phyloP scores from a whole-genome alignment of 2,113 vertebrate species.

The Cettia cetti region DNA sequence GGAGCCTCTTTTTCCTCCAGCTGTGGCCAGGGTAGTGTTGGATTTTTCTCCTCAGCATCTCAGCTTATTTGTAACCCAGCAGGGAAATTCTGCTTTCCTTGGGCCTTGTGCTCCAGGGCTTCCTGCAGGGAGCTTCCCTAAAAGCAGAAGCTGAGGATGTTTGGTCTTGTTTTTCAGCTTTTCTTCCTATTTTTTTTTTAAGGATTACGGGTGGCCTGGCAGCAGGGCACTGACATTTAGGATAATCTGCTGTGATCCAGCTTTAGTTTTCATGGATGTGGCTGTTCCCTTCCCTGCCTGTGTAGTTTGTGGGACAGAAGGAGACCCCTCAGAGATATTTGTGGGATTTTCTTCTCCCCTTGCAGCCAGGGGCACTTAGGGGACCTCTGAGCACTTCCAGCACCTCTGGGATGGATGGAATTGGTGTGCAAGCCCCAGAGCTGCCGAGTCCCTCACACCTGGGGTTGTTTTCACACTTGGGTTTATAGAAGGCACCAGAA shows the following conservation, averaged over 20 bases:
- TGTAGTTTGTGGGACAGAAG: background rate
- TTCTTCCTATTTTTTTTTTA: background rate
- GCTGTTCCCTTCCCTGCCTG: background rate
- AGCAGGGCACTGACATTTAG: background rate
- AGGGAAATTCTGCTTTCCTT: background rate
- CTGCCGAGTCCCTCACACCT: accelerated
- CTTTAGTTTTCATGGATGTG: background rate
- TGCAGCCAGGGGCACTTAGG: background rate
- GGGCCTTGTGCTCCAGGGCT: background rate
- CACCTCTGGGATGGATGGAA: background rate
- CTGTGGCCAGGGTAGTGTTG: background rate
- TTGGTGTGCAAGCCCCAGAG: background rate
- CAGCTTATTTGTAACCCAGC: background rate
- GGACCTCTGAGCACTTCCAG: background rate
- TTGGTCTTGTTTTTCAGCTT: background rate
- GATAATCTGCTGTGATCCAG: background rate
- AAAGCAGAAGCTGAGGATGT: background rate
- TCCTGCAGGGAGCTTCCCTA: background rate
- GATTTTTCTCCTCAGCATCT: background rate
- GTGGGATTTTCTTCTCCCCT: background rate
- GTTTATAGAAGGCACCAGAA: background rate
- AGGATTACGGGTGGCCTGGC: background rate
- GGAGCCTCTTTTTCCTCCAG: background rate
- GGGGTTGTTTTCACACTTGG: background rate
- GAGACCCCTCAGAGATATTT: background rate